Evolutionary conservation across 2,113 vertebrate species (phyloP).

Genomic region (Cynopterus brachyotis): DNA sequence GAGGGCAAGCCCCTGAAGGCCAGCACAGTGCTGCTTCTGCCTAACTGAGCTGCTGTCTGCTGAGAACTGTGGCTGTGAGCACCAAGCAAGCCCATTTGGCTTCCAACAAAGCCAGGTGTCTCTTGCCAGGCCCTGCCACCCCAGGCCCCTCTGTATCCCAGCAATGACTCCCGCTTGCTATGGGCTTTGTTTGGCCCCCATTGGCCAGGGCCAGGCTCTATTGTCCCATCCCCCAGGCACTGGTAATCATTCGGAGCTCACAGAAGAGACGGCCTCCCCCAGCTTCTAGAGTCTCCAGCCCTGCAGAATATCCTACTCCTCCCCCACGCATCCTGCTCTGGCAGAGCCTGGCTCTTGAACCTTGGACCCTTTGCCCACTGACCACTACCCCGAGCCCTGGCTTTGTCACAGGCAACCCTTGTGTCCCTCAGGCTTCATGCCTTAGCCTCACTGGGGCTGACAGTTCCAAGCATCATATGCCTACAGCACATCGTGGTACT

Average conservation of each 20-base stretch:
- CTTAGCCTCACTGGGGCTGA: neutral
- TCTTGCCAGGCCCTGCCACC: neutral
- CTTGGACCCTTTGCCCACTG: neutral
- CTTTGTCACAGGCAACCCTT: neutral
- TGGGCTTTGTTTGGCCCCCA: neutral
- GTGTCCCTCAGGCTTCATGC: neutral
- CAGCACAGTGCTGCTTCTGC: neutral
- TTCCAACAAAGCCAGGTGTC: neutral
- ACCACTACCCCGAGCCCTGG: neutral
- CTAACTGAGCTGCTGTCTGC: rapidly evolving
- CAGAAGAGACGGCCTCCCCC: neutral
- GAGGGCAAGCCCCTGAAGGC: neutral
- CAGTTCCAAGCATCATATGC: neutral
- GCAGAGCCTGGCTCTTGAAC: neutral
- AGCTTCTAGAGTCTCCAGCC: neutral
- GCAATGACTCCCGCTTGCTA: neutral
- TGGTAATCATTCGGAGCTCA: neutral
- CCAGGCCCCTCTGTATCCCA: neutral
- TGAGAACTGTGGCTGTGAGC: neutral
- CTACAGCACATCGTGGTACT: neutral
- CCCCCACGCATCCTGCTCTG: rapidly evolving
- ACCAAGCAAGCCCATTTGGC: neutral
- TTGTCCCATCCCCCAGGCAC: neutral
- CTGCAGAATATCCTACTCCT: neutral
- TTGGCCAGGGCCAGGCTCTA: neutral